Base-by-base conservation (phyloP, 2,797 vertebrate species). In the Bradypodion ventrale region DNA sequence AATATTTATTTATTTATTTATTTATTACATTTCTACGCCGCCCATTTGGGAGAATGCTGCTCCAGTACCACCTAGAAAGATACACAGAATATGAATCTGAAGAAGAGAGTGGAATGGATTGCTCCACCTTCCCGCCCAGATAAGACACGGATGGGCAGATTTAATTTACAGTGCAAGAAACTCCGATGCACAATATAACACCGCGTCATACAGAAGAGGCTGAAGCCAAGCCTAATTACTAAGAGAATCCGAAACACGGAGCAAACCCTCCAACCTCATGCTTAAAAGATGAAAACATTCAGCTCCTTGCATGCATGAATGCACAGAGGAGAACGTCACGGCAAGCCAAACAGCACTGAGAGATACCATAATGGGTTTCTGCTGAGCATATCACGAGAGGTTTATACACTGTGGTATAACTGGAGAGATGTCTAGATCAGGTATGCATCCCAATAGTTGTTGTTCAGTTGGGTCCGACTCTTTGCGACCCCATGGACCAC, bases 131-230 rank as follows among this genome's bases (percentile, higher is more conserved):
- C 23, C 63, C 21, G 49, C 9, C 42, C 35, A 56, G 7, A 46
- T 4, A 44, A 68, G 72, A 35, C 29, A 21, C 13, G 56, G 78
- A 85, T 69, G 78, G 46, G 44, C 49, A 81, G 63, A 63, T 85
- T 79, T 80, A 56, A 75, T 75, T 75, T 75, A 46, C 62, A 59
- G 25, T 9, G 60, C 46, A 66, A 80, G 69, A 27, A 46, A 85
- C 23, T 59, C 60, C 32, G 15, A 44, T 70, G 65, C 42, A 72
- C 37, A 70, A 77, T 69, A 59, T 16, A 42, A 52, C 40, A 62
- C 1, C 72, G 32, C 3, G 25, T 35, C 32, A n/a, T 7, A 23
- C 2, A 66, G 15, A 46, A 52, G 5, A 13, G 49, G 63, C 25
- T 7, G 27, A 63, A 66, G 62, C 42, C 29, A 46, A 60, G 29